Percentiles rank a stretch among this genome's conserved stretches.
Conservation (phyloP, 2,113 vertebrate genomes). For the Campylomormyrus tamandua region DNA sequence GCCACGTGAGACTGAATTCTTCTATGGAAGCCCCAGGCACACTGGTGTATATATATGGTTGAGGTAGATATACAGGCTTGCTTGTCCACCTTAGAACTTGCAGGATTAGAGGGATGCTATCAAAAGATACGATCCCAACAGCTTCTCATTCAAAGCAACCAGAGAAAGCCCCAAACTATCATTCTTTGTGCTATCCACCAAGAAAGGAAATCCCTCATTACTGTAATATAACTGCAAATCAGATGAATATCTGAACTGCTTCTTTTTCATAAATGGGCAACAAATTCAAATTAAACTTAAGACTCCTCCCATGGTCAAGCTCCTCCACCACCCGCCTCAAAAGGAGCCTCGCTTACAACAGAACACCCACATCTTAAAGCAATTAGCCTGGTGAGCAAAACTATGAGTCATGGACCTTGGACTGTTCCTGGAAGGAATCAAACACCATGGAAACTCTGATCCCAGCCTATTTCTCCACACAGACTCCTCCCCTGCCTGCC, state of each 20-base stretch:
- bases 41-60: no score
- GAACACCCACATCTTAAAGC: conserved; percentile 46
- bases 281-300: conserved; percentile 38
- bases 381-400: conserved; percentile 40
- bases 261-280: background rate
- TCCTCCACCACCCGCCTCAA: conserved; percentile 24
- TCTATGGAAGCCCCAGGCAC: background rate
- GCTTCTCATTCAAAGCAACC: background rate
- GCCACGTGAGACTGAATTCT: conserved; percentile 16
- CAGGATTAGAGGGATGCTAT: background rate
- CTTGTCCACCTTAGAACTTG: background rate
- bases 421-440: conserved; percentile 25
- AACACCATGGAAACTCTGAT: conserved; percentile 53
- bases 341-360: conserved; percentile 19
- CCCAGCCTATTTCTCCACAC: background rate
- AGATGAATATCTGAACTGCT: background rate
- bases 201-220: no score
- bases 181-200: background rate
- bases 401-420: conserved; percentile 48
- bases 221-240: background rate
- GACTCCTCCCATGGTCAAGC: conserved; percentile 22
- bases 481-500: conserved; percentile 5
- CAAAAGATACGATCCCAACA: background rate
- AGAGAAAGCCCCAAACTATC: no score
- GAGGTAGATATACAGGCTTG: background rate